A percentile compares a stretch with the other conserved stretches of the same genome.
phyloP scores from a whole-genome alignment of 2,113 vertebrate genomes.

The mouse (Mus musculus) region GRCm39 chr10:126212501-126213000 shows the following conservation, averaged over 20 bases:
- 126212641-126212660: conserved; percentile 42
- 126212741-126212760: conserved; percentile 32
- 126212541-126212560: conserved; percentile 72
- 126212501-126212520: too few relatives aligned
- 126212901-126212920: not conserved
- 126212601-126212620: conserved; percentile 54
- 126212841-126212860: not conserved
- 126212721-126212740: not conserved
- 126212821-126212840: not conserved
- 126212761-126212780: not conserved
- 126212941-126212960: not conserved
- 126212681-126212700: not conserved
- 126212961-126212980: not conserved
- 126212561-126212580: conserved; percentile 60
- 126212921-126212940: not conserved
- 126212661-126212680: conserved; percentile 65
- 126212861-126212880: not conserved
- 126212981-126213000: not conserved
- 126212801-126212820: not conserved
- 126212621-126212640: conserved; percentile 40
- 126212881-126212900: not conserved
- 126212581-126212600: conserved; percentile 62
- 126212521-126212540: too few relatives aligned
- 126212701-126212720: conserved; percentile 43
- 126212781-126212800: not conserved